A percentile compares a stretch with the other conserved stretches of the same genome.
Conservation (phyloP, 1,140 invertebrate species). For the Archegozetes longisetosus region DNA sequence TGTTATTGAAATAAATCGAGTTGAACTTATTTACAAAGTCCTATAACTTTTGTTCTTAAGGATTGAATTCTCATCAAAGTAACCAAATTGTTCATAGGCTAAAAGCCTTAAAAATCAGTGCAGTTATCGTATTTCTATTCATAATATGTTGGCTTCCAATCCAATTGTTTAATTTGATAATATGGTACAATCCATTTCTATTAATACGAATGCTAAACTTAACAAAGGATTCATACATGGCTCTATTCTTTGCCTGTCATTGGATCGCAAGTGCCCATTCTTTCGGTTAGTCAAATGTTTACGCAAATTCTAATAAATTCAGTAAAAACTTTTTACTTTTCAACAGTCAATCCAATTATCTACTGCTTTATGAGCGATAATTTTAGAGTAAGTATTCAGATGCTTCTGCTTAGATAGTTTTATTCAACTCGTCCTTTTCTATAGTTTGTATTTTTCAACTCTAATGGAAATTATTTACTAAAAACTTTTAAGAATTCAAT, state of each 20-base stretch:
- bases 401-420: no score
- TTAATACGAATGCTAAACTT: constrained; percentile 21
- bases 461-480: no score
- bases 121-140: constrained; percentile 36
- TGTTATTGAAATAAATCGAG: no score
- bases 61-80: no score
- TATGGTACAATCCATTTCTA: constrained; percentile 23
- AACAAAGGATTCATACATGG: constrained; percentile 24
- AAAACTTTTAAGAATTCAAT: no score
- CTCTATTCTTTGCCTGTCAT: constrained; percentile 33
- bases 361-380: constrained; percentile 75
- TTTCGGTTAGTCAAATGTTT: constrained; percentile 28
- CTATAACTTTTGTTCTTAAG: no score
- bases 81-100: no score
- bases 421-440: no score
- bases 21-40: no score
- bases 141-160: constrained; percentile 39
- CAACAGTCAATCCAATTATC: constrained; percentile 57
- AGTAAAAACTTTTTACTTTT: no score
- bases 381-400: constrained; percentile 45
- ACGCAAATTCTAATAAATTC: no score
- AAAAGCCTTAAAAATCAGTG: constrained; percentile 38
- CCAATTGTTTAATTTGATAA: constrained; percentile 28
- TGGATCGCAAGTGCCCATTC: constrained; percentile 22
- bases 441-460: no score